Evolutionary conservation across 1,140 invertebrate species (phyloP).

Genomic region (Microvelia longipes): DNA sequence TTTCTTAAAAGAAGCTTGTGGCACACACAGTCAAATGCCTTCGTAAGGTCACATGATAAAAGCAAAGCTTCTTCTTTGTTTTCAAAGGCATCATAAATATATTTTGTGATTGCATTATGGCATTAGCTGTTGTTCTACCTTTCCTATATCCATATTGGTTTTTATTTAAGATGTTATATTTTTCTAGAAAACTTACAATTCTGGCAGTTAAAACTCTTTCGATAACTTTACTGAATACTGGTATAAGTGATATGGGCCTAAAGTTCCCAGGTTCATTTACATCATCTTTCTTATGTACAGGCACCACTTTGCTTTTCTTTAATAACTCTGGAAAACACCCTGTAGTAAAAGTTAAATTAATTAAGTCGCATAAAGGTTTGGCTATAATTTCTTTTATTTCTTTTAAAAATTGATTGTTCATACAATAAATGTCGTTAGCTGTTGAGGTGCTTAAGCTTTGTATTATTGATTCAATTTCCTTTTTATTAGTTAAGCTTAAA

Average conservation of each 20-base stretch:
- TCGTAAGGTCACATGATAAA: slow-evolving; percentile 1
- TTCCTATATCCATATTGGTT: not conserved
- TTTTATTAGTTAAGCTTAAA: not conserved
- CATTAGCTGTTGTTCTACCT: not conserved
- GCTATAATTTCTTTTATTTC: not conserved
- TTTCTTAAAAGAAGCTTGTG: not conserved
- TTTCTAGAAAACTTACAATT: not conserved
- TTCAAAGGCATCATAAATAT: not conserved
- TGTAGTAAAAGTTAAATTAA: not conserved
- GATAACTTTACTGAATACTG: not conserved
- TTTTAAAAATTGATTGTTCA: not conserved
- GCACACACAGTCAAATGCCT: not conserved
- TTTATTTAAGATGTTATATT: not conserved
- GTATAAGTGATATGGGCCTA: not conserved
- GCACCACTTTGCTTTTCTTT: not conserved
- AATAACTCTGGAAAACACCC: not conserved
- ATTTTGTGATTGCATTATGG: not conserved
- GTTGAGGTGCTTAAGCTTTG: not conserved
- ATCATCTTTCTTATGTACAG: not conserved
- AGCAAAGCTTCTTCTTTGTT: not conserved
- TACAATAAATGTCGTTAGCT: not conserved
- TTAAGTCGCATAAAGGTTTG: not conserved
- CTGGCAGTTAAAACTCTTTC: not conserved
- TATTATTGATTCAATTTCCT: not conserved
- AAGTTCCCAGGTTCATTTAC: not conserved